Conservation (phyloP, 2,888 invertebrate genomes). For the Operophtera brumata region DNA sequence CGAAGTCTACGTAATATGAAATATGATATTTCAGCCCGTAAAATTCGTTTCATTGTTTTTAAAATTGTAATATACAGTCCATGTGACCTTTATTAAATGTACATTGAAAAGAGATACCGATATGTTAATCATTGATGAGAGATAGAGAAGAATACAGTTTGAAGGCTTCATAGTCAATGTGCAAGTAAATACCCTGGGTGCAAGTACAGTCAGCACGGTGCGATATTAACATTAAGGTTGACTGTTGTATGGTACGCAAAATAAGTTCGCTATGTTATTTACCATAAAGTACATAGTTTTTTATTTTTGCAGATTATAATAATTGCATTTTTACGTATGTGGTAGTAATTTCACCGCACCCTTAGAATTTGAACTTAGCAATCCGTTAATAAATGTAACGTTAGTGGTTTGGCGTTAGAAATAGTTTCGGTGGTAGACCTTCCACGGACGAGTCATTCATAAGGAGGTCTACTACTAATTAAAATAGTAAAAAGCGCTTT, state of each 20-base stretch:
- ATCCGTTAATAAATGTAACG: no score
- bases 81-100: constrained; percentile 32
- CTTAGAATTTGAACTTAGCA: no score
- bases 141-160: constrained; percentile 45
- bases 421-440: no score
- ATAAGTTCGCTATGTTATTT: neutral
- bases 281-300: neutral
- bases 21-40: constrained; percentile 5
- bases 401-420: no score
- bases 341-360: no score
- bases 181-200: constrained; percentile 64
- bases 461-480: no score
- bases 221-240: constrained; percentile 32
- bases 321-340: no score
- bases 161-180: constrained; percentile 55
- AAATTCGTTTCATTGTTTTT: constrained; percentile 24
- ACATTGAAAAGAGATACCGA: constrained; percentile 39
- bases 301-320: no score
- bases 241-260: constrained; percentile 36
- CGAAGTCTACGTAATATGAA: no score
- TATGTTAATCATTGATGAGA: constrained; percentile 30
- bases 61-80: constrained; percentile 28
- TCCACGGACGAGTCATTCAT: no score
- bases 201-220: constrained; percentile 48
- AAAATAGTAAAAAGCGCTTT: no score